Evolutionary conservation across 2,797 vertebrate species (phyloP), one percentile per base, ranked within the genome.

Genomic region (Paguma larvata): DNA sequence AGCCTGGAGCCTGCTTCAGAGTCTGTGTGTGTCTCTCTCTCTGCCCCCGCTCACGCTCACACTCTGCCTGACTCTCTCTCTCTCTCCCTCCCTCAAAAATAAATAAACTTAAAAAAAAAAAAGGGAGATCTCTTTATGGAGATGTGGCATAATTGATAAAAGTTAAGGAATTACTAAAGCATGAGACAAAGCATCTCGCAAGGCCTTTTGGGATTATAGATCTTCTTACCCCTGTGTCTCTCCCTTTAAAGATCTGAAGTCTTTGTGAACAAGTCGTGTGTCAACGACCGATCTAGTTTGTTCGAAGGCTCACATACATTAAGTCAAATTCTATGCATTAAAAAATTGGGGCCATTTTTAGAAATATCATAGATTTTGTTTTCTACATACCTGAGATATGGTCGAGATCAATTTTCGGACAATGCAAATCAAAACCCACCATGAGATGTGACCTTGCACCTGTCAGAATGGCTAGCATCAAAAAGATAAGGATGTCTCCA

Each of bases 161-260:
- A 41, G 27, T 41, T 0, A 38, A 38, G 6, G 44, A 48, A 14
- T 63, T 25, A 56, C 0, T 7, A 25, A 44, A 23, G n/a, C 59
- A 21, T 2, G 16, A 62, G 46, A 75, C 7, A 14, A 65, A 21
- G 21, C 5, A 30, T n/a, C 44, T 44, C 56, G 1, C 2, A 30
- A 8, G 30, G 41, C 23, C 41, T 51, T 21, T 53, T 21, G 63
- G 32, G 14, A 0, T 6, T 6, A 6, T 0, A 1, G 0, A 21
- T 44, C 38, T 11, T 53, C 21, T 14, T 27, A 2, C 46, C 56
- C 79, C 34, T 32, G 72, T 6, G 2, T 12, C 34, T 30, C 3
- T 79, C 14, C 70, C 41, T 18, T 78, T 30, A 62, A 59, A 41
- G 63, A 6, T 15, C 21, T 77, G 13, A 48, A 27, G 12, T 41